Evolutionary conservation across 2,113 vertebrate genomes (phyloP).

Genomic region (Sturnus vulgaris): DNA sequence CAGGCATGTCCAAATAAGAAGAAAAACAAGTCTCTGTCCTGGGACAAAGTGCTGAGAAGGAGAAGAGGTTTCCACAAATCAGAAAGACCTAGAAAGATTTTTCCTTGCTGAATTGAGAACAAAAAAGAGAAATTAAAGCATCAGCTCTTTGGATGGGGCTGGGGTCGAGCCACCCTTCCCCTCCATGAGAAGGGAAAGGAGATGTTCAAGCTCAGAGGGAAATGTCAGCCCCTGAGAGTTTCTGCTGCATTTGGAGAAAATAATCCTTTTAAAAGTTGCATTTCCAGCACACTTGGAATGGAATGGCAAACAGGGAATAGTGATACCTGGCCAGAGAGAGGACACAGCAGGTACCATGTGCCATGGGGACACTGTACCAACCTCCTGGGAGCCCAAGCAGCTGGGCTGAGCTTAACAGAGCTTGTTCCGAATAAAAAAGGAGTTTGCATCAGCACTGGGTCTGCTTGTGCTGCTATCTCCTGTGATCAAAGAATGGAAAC

Average conservation of each 20-base stretch:
- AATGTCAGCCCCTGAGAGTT: background rate
- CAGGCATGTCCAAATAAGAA: background rate
- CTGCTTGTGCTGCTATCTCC: constrained; percentile 13
- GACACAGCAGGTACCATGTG: background rate
- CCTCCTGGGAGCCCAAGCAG: background rate
- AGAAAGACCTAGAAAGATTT: background rate
- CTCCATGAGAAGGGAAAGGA: background rate
- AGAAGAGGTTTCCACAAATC: background rate
- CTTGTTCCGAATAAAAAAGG: background rate
- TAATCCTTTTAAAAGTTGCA: background rate
- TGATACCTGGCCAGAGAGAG: background rate
- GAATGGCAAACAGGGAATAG: background rate
- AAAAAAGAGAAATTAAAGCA: background rate
- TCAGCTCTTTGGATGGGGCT: background rate
- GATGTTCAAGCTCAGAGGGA: background rate
- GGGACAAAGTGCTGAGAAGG: background rate
- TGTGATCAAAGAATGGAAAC: constrained; percentile 36
- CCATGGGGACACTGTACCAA: background rate
- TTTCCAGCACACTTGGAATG: background rate
- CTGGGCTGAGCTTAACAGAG: background rate
- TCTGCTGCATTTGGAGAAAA: background rate
- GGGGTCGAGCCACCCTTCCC: background rate
- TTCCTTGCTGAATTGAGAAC: background rate
- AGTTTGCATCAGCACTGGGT: background rate
- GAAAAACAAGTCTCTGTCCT: background rate